Base-by-base conservation (phyloP, 2,797 vertebrate species). In the Hypotaenidia okinawae region DNA sequence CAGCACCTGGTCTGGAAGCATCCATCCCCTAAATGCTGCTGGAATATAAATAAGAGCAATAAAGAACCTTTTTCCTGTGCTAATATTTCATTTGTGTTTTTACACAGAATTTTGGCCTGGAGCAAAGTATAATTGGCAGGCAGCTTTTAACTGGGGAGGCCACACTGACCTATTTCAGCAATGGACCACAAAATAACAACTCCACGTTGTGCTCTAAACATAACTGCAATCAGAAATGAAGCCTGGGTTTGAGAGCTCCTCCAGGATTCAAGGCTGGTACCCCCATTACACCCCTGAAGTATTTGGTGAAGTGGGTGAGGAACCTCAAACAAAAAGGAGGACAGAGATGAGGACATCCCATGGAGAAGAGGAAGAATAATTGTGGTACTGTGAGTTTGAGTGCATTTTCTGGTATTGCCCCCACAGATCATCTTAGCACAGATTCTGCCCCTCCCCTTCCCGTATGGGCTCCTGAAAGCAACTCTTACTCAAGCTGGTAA, bases 121-220 rank as follows among this genome's bases (percentile, higher is more conserved):
- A 92, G 95, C 37, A 39, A 66, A 93, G 64, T 11, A 14, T 52
- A 91, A 72, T 59, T 94, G 93, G 76, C 93, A 95, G 58, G 66
- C 54, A 92, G 49, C 54, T 95, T 91, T 84, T 69, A 81, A 43
- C 27, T 28, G 59, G 8, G 39, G n/a, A 92, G 88, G 47, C 93
- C 90, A 74, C 88, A 61, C 37, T 68, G 92, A 92, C 86, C 92
- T 77, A 33, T 82, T 95, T 66, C 84, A 90, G 35, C 47, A 57
- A 61, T 59, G 80, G 76, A 82, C 35, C 32, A 13, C 0, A 24
- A 43, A 79, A 80, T 37, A 93, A 89, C 66, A 89, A n/a, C 57
- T 35, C 62, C 16, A 1, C 39, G 52, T 68, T 47, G 10, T 68
- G 39, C 23, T 66, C 67, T 64, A 66, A 94, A 85, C 91, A 76